A percentile compares a stretch with the other conserved stretches of the same genome.
phyloP scores from a whole-genome alignment of 2,113 vertebrate species.

The Fregata magnificens region DNA sequence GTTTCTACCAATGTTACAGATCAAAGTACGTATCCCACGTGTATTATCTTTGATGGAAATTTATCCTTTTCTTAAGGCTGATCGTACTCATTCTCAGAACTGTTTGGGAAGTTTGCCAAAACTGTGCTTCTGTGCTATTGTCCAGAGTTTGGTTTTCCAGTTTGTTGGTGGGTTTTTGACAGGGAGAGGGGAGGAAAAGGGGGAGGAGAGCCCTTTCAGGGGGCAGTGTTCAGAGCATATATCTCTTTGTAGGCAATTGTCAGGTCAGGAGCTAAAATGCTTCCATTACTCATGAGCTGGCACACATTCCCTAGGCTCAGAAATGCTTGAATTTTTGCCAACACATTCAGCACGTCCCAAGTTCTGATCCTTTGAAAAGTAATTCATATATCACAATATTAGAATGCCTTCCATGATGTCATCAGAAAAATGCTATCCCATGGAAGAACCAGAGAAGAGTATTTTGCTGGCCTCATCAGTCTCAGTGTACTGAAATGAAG shows the following conservation, averaged over 20 bases:
- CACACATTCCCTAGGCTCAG: slow-evolving; percentile 20
- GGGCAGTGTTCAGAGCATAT: neutral
- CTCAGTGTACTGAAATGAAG: slow-evolving; percentile 55
- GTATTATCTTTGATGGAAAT: neutral
- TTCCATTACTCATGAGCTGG: slow-evolving; percentile 48
- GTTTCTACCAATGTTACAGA: neutral
- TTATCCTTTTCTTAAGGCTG: neutral
- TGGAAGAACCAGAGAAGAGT: slow-evolving; percentile 22
- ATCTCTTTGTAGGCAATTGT: slow-evolving; percentile 50
- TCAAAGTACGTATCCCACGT: neutral
- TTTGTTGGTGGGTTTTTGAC: neutral
- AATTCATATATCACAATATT: slow-evolving; percentile 69
- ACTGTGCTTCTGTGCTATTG: neutral
- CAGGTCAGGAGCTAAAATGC: slow-evolving; percentile 57
- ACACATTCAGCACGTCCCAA: slow-evolving; percentile 6
- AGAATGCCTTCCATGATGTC: slow-evolving; percentile 64
- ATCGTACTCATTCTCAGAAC: neutral
- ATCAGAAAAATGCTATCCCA: slow-evolving; percentile 52
- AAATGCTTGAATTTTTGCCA: slow-evolving; percentile 65
- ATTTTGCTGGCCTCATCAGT: slow-evolving; percentile 65
- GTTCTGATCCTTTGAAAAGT: slow-evolving; percentile 55
- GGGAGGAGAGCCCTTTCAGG: neutral
- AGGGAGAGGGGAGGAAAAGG: neutral
- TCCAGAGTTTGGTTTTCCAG: neutral
- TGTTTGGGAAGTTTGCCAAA: neutral